Base-by-base conservation (phyloP, 1,140 invertebrate genomes). In the Ylistrum balloti region DNA sequence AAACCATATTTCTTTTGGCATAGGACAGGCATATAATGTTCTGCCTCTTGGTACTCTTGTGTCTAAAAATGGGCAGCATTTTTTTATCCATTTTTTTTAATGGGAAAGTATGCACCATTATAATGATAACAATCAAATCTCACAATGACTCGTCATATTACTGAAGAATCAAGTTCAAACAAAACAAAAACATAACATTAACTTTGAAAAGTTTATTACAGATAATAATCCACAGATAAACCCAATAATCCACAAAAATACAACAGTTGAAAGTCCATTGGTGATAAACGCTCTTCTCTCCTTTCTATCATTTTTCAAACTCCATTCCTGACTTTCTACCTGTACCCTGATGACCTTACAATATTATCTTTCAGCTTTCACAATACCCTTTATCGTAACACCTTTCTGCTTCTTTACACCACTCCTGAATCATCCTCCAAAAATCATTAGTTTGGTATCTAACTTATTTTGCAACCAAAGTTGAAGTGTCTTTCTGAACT, bases 401-500 rank as follows among this genome's bases (percentile, higher is more conserved):
- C 7, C 56, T 9, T 74, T 74, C 56, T n/a, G 2, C 3, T 17
- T n/a, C 56, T 17, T 74, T 28, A 28, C 22, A 74, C 56, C 56
- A 28, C 17, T 74, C 56, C 13, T 38, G 22, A 74, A 74, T 74
- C 56, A n/a, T 74, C 28, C 56, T 28, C 28, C 56, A 74, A 74
- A 74, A 28, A 28, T 74, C n/a, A n/a, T 74, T 74, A 3, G 22
- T 74, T 74, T 74, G 56, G 56, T 74, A 74, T 28, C 28, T 74
- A 28, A 28, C 56, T 74, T 74, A 74, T 74, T 74, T 74, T 74
- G 56, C n/a, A 74, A 28, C n/a, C 56, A 74, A 74, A 74, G 56
- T 74, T 45, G 35, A 13, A 38, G 35, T 74, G 28, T n/a, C 28
- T 74, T 74, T 74, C 56, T 9, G 28, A 1, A 1, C 41, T 3